Conservation (phyloP, 2,797 vertebrate species). For the Trichosurus vulpecula region DNA sequence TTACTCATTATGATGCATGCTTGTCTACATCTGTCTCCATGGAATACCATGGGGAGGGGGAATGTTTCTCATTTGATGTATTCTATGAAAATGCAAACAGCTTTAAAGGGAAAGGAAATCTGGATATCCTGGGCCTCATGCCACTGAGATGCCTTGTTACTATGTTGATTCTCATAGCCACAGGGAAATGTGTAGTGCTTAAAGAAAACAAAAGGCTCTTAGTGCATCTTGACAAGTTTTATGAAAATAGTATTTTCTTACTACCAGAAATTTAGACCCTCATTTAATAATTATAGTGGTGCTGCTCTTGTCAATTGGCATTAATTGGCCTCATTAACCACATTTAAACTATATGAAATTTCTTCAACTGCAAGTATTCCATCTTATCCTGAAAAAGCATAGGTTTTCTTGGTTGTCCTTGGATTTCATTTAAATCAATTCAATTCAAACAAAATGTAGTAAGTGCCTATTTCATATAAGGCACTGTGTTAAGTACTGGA, state of each 20-base stretch:
- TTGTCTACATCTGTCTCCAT: background rate
- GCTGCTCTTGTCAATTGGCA: background rate
- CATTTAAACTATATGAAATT: constrained; percentile 11
- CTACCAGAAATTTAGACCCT: background rate
- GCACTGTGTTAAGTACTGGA: background rate
- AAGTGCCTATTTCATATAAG: background rate
- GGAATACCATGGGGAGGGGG: background rate
- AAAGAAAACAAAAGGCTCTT: constrained; percentile 26
- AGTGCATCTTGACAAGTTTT: constrained; percentile 17
- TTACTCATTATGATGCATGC: background rate
- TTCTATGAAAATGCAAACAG: constrained; percentile 22
- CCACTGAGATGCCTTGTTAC: background rate
- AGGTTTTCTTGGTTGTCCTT: background rate
- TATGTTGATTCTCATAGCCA: background rate
- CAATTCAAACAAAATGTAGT: background rate
- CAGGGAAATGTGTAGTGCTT: background rate
- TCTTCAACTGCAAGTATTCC: background rate
- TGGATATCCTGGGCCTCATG: background rate
- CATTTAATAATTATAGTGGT: constrained; percentile 8
- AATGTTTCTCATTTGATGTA: constrained; percentile 16
- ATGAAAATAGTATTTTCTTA: constrained; percentile 21
- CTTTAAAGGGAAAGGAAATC: constrained; percentile 29
- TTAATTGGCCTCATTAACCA: background rate
- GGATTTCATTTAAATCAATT: background rate
- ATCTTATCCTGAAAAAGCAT: background rate